Percentiles rank a stretch among this genome's conserved stretches.
Conservation (phyloP, 2,888 invertebrate genomes). For the Pristionchus maxplancki region DNA sequence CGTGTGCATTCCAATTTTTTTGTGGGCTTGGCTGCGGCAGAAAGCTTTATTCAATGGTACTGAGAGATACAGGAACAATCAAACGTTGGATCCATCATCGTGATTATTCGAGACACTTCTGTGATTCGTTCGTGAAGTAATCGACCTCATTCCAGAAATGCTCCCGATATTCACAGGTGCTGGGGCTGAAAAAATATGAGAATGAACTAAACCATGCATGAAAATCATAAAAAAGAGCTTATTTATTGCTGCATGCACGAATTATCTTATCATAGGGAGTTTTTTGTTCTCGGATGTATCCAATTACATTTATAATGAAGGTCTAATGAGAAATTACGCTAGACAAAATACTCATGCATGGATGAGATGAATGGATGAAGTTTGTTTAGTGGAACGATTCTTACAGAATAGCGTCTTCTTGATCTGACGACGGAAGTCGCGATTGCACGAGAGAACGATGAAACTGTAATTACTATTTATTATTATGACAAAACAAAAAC, state of each 20-base stretch:
- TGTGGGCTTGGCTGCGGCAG: too few relatives aligned
- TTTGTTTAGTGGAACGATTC: neutral
- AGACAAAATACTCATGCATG: neutral
- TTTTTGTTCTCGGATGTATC: neutral
- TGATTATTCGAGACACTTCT: neutral
- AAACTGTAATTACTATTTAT: neutral
- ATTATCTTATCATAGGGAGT: neutral
- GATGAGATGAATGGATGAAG: neutral
- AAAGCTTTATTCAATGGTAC: neutral
- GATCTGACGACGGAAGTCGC: constrained; percentile 40
- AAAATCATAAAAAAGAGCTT: neutral
- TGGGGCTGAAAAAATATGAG: neutral
- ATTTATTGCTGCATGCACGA: neutral
- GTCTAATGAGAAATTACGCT: neutral
- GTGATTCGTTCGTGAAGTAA: neutral
- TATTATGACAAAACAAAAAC: neutral
- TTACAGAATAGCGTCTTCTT: constrained; percentile 26
- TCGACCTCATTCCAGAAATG: neutral
- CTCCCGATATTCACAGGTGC: neutral
- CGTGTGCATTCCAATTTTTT: too few relatives aligned
- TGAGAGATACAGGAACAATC: neutral
- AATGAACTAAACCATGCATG: neutral
- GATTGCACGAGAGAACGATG: constrained; percentile 42
- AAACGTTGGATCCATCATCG: neutral
- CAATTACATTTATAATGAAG: neutral